Conservation (phyloP, 2,797 vertebrate species). For the Hypotaenidia okinawae region DNA sequence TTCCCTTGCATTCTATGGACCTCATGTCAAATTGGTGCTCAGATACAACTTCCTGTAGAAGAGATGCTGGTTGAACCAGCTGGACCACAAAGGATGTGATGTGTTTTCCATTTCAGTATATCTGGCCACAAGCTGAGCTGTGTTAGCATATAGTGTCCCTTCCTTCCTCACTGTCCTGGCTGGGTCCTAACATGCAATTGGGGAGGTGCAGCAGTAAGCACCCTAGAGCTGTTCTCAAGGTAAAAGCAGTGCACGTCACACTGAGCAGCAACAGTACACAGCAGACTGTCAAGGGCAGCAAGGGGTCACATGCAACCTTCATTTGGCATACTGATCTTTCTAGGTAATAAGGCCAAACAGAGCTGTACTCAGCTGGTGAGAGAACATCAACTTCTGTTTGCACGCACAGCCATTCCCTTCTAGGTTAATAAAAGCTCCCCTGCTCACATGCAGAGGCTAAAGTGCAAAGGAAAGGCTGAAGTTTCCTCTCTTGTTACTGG, state of each 20-base stretch:
- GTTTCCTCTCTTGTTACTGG: neutral
- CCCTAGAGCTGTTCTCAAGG: neutral
- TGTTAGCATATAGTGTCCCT: neutral
- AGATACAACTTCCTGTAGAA: neutral
- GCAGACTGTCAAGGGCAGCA: neutral
- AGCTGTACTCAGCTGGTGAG: neutral
- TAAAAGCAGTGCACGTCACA: fast-evolving
- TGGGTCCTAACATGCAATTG: fast-evolving
- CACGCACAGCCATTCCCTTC: neutral
- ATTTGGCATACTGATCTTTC: neutral
- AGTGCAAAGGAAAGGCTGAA: no score
- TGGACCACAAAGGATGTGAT: neutral
- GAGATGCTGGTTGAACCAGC: neutral
- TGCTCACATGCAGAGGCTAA: neutral
- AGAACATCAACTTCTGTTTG: neutral
- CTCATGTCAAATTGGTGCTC: neutral
- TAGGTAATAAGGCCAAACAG: neutral
- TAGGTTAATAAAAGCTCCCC: neutral
- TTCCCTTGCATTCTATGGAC: neutral
- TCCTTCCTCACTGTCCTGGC: neutral
- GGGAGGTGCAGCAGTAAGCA: neutral
- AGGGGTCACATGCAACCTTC: neutral
- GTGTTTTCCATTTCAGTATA: neutral
- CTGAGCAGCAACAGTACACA: neutral
- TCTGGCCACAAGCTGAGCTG: neutral